Evolutionary conservation across 1,140 invertebrate species (phyloP).

Genomic region (Dufourea novaeangliae): DNA sequence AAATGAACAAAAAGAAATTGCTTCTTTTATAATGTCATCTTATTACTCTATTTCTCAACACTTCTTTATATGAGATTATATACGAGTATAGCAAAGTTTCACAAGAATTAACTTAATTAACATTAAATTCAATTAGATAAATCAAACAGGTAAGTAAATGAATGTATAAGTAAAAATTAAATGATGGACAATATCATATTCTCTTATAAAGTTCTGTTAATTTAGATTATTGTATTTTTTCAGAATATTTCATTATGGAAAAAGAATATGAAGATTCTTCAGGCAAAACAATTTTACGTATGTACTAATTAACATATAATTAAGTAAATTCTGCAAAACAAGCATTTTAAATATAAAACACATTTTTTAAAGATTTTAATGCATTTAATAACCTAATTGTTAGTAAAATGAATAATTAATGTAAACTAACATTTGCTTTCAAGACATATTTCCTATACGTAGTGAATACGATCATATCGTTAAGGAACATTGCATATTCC

Average conservation of each 20-base stretch:
- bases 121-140: too few species aligned
- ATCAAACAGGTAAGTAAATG: too few species aligned
- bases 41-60: too few species aligned
- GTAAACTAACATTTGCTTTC: neutral
- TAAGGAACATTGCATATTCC: neutral
- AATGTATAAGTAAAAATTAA: too few species aligned
- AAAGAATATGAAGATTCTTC: neutral
- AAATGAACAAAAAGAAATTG: neutral
- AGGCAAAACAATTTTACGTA: neutral
- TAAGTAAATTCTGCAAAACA: neutral
- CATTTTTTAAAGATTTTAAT: too few species aligned
- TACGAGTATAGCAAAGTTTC: neutral
- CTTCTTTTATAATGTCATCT: too few species aligned
- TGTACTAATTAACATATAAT: neutral
- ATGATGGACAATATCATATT: neutral
- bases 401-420: neutral
- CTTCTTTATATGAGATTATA: too few species aligned
- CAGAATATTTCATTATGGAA: neutral
- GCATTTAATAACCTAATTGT: too few species aligned
- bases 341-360: too few species aligned
- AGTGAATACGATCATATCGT: too few species aligned
- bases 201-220: neutral
- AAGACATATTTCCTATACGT: conserved; percentile 3
- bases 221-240: neutral
- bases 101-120: too few species aligned